Evolutionary conservation across 2,888 invertebrate genomes (phyloP).

Genomic region (Noctua janthina): DNA sequence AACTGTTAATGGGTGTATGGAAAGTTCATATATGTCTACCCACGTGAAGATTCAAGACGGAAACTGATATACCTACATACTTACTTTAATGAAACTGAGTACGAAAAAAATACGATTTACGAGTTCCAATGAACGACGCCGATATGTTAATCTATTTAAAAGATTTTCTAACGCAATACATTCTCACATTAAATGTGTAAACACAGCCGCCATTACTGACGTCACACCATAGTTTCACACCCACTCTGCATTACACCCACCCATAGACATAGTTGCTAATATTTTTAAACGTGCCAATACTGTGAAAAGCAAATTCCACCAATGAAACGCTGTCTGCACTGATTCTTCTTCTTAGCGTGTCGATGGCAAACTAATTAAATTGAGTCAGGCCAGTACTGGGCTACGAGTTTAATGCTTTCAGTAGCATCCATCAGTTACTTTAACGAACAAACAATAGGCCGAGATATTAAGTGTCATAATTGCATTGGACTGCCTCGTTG

Average conservation of each 20-base stretch:
- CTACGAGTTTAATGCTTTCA: not conserved
- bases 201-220: conserved; percentile 46
- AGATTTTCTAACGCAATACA: conserved; percentile 40
- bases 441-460: not conserved
- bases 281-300: conserved; percentile 35
- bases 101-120: conserved; percentile 29
- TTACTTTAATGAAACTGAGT: conserved; percentile 13
- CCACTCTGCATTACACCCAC: conserved; percentile 47
- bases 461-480: not conserved
- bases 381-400: not conserved
- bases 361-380: not conserved
- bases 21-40: not conserved
- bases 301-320: not conserved
- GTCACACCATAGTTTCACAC: conserved; percentile 51
- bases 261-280: conserved; percentile 13
- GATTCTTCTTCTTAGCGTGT: not conserved
- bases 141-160: conserved; percentile 46
- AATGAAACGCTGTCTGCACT: not conserved
- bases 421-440: not conserved
- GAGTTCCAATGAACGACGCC: conserved; percentile 20
- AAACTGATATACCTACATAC: not conserved
- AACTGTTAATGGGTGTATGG: not conserved
- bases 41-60: not conserved
- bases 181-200: conserved; percentile 42
- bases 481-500: not conserved